phyloP scores from a whole-genome alignment of 2,113 vertebrate genomes.

The Uropsilus gracilis region DNA sequence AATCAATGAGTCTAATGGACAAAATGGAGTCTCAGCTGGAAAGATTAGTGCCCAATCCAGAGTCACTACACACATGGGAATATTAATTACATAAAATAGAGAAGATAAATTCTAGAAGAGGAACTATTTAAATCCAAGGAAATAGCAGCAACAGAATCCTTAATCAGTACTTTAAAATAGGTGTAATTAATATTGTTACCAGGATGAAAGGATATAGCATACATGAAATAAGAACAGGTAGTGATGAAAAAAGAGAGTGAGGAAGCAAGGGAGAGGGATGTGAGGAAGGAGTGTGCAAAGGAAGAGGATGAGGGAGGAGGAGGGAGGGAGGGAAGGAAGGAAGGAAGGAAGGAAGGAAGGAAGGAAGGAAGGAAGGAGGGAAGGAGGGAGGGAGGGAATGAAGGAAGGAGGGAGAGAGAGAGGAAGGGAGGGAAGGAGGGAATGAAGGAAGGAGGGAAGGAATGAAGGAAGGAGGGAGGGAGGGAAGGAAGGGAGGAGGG shows the following conservation, averaged over 20 bases:
- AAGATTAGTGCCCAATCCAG: not conserved
- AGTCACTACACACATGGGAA: not conserved
- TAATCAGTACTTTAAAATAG: not conserved
- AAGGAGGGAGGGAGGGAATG: not conserved
- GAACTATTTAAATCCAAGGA: not conserved
- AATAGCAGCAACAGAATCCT: not conserved
- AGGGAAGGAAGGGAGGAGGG: not conserved
- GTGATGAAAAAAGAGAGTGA: not conserved
- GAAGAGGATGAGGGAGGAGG: not conserved
- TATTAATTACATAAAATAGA: not conserved
- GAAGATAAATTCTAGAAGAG: not conserved
- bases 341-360: not conserved
- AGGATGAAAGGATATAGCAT: not conserved
- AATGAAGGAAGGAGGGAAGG: too few relatives aligned
- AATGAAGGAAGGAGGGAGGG: not conserved
- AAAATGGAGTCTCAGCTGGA: not conserved
- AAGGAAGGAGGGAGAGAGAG: not conserved
- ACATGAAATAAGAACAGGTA: not conserved
- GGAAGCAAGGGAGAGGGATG: not conserved
- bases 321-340: not conserved
- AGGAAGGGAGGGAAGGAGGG: not conserved
- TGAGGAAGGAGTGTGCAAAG: too few relatives aligned
- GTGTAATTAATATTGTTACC: not conserved
- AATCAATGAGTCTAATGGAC: not conserved
- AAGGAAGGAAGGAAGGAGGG: not conserved